These are phyloP conservation scores for Acholoe squamosa DNA, from an alignment of 2,888 invertebrate genomes.

Conservation along the genomic window DNA sequence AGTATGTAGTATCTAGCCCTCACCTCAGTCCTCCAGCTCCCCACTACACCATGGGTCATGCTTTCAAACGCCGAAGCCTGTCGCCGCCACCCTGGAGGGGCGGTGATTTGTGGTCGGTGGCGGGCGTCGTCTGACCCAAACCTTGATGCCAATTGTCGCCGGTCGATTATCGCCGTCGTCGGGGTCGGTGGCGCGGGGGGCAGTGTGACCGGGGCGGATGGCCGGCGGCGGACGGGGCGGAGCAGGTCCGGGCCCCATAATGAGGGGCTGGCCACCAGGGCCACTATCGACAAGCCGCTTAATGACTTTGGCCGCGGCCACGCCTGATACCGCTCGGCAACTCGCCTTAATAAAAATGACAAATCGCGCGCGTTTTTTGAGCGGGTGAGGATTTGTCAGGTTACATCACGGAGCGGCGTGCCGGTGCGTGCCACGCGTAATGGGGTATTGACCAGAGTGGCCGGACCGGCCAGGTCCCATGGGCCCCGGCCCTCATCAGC, in stretches of 20 bases:
- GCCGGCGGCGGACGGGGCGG: neutral
- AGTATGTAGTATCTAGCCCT: too few species aligned
- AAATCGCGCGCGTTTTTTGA: conserved; percentile 39
- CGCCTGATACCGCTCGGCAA: conserved; percentile 33
- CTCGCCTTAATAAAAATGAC: conserved; percentile 53
- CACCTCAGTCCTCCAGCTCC: neutral
- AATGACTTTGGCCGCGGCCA: conserved; percentile 40
- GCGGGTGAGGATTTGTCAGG: conserved; percentile 54
- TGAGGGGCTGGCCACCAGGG: neutral
- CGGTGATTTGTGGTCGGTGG: conserved; percentile 52
- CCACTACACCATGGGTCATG: neutral
- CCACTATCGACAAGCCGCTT: conserved; percentile 7
- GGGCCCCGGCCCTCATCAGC: conserved; percentile 42
- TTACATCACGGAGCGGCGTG: conserved; percentile 31
- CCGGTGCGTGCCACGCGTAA: conserved; percentile 39
- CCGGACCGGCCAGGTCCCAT: neutral
- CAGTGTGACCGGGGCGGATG: neutral
- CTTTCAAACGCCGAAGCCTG: neutral
- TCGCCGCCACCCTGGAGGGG: neutral
- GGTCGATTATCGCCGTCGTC: conserved; percentile 53
- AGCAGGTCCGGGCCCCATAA: neutral
- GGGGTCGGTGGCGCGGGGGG: neutral
- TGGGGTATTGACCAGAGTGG: conserved; percentile 47
- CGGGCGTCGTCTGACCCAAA: conserved; percentile 30
- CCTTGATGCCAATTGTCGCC: conserved; percentile 51